phyloP scores from a whole-genome alignment of 2,888 invertebrate genomes.

The Caenorhabditis wallacei region DNA sequence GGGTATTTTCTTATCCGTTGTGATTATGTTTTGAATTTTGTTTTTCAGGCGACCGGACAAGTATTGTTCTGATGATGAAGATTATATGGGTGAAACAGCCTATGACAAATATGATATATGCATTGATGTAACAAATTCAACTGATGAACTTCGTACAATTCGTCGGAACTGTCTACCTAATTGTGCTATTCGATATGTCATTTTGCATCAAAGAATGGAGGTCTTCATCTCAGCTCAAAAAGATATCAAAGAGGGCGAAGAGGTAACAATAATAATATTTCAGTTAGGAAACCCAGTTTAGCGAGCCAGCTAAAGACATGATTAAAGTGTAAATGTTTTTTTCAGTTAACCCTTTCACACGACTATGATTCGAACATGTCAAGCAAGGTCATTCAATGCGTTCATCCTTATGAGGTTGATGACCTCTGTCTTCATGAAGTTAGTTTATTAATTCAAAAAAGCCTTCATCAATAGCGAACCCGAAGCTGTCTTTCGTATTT shows the following conservation, averaged over 20 bases:
- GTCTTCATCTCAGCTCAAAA: constrained; percentile 22
- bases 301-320: too few species aligned
- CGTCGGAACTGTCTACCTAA: constrained; percentile 35
- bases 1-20: constrained; percentile 1
- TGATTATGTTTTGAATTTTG: background rate
- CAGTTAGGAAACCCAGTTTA: too few species aligned
- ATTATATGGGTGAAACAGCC: background rate
- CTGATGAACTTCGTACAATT: constrained; percentile 29
- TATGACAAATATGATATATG: constrained; percentile 50
- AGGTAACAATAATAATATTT: too few species aligned
- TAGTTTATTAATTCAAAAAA: background rate
- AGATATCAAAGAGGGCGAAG: constrained; percentile 21
- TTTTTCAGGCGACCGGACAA: constrained; percentile 2
- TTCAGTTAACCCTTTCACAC: constrained; percentile 33
- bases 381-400: constrained; percentile 23
- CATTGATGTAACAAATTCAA: constrained; percentile 29
- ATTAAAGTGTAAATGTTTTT: too few species aligned
- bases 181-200: constrained; percentile 38
- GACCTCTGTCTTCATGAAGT: constrained; percentile 30
- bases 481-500: constrained; percentile 51
- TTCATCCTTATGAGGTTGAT: constrained; percentile 16
- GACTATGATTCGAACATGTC: constrained; percentile 45
- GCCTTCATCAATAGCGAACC: constrained; percentile 32
- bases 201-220: constrained; percentile 45
- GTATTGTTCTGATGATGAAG: constrained; percentile 31